phyloP scores from a whole-genome alignment of 1,140 invertebrate species.

The Uloborus diversus region DNA sequence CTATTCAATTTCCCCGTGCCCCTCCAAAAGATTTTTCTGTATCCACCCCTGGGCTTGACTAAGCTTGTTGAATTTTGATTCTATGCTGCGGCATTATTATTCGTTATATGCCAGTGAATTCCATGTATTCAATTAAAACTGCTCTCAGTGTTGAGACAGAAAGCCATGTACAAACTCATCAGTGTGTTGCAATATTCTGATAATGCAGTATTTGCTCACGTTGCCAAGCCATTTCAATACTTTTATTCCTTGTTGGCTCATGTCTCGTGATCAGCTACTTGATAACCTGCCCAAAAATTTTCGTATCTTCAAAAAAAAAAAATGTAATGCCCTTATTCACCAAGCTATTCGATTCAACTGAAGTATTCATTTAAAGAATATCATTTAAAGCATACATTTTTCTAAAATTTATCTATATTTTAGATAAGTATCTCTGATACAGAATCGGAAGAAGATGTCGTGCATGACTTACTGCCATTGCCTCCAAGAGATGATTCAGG shows the following conservation, averaged over 20 bases:
- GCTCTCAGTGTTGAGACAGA: too few relatives aligned
- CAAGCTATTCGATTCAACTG: background rate
- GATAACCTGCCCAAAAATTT: background rate
- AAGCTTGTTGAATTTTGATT: too few relatives aligned
- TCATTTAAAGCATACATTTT: background rate
- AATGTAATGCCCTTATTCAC: background rate
- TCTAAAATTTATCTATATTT: background rate
- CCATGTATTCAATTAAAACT: too few relatives aligned
- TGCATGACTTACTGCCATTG: background rate
- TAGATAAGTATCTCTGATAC: background rate
- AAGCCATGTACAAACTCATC: too few relatives aligned
- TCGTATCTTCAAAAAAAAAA: background rate
- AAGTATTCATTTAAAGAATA: background rate
- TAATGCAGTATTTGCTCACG: too few relatives aligned
- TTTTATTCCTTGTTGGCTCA: background rate
- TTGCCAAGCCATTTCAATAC: too few relatives aligned
- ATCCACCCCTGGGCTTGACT: too few relatives aligned
- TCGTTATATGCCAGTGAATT: too few relatives aligned
- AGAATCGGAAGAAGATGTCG: slow-evolving; percentile 7
- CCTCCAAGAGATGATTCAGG: slow-evolving; percentile 42
- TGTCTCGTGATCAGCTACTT: background rate
- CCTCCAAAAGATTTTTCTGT: too few relatives aligned
- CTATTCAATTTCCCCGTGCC: too few relatives aligned
- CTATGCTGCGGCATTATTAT: too few relatives aligned
- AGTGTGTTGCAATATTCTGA: too few relatives aligned